Percentiles rank a stretch among this genome's conserved stretches.
Evolutionary conservation across 2,113 vertebrate genomes (phyloP).

Genomic region (Lampris megalopsis): DNA sequence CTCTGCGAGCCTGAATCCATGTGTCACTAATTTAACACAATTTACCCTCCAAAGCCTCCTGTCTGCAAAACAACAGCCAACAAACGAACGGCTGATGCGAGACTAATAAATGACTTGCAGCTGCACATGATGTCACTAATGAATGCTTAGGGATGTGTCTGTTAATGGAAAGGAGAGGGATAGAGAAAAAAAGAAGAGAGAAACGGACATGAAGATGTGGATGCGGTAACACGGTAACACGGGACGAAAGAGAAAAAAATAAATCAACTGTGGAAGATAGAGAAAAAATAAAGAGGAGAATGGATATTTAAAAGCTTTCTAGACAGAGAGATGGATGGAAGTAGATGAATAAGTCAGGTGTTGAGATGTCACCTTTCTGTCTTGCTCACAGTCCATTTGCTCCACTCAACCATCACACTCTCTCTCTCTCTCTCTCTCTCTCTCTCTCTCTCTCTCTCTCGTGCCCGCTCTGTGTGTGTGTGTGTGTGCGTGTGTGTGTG

Average conservation of each 20-base stretch:
- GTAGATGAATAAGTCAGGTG: background rate
- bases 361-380: background rate
- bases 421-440: no score
- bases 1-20: conserved; percentile 22
- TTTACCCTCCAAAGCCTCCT: conserved; percentile 22
- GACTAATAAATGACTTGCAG: conserved; percentile 61
- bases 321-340: background rate
- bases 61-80: conserved; percentile 43
- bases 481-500: background rate
- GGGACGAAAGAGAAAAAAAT: background rate
- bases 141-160: conserved; percentile 9
- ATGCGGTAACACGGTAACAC: background rate
- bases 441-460: no score
- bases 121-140: conserved; percentile 50
- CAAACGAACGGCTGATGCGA: conserved; percentile 51
- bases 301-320: no score
- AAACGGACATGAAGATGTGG: background rate
- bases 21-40: conserved; percentile 41
- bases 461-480: background rate
- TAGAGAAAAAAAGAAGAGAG: background rate
- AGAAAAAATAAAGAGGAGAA: background rate
- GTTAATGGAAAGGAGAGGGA: background rate
- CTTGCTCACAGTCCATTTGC: background rate
- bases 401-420: background rate
- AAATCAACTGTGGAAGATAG: background rate